Evolutionary conservation across 2,888 invertebrate genomes (phyloP), one percentile per base, ranked within the genome.

Genomic region (Macrophya alboannulata): DNA sequence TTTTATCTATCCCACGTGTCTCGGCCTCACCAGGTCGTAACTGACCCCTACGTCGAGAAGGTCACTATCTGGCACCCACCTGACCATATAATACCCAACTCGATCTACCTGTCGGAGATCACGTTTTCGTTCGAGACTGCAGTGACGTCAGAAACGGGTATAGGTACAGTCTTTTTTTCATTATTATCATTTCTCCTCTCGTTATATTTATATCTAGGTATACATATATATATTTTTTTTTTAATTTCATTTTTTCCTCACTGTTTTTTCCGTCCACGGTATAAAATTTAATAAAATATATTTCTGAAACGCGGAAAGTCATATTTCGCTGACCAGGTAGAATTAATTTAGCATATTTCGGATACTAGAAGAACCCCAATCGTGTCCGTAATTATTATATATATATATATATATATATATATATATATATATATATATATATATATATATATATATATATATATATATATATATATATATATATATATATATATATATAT

Each of bases 31-130:
- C 81, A 81, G 81, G n/a, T 62, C 81, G 81, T 81, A 81, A 81
- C 81, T 81, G 81, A 81, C 81, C 81, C 81, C 81, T 62, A 25
- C 51, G 21, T 62, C 81, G 40, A 43, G 62, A 81, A 81, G 81
- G 81, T 81, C 81, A 62, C 25, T 81, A 81, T 81, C 81, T 51
- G 21, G 21, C 62, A 25, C 81, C 62, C 81, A 81, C 62, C 79
- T 81, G 62, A 62, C 79, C 62, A n/a, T n/a, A 59, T 62, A 37
- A 77, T 81, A 40, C 62, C 55, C 40, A n/a, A 48, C 51, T 48
- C 31, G 37, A 55, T 55, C 48, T 77, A 77, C 77, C 77, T 77
- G 77, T 77, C 37, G 77, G 55, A 37, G 77, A 77, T 77, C 55
- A 77, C n/a, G 77, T 25, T 77, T 51, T 77, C 51, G 62, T 62